Evolutionary conservation across 2,888 invertebrate genomes (phyloP).

Genomic region (Dyspetes luteomarginatus): DNA sequence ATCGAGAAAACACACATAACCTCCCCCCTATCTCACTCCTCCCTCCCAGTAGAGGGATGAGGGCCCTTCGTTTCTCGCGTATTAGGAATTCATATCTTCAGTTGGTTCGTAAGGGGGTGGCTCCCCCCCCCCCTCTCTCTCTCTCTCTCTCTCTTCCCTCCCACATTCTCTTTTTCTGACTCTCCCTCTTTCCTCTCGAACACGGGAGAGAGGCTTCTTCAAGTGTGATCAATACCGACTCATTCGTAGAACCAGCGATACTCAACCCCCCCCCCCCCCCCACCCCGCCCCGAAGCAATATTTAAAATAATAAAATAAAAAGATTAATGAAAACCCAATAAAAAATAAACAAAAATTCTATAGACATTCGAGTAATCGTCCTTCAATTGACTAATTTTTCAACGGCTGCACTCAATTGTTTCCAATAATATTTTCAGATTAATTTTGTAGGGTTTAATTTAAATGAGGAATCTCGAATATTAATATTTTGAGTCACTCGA

Average conservation of each 20-base stretch:
- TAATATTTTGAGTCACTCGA: neutral
- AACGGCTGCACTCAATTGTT: too few relatives aligned
- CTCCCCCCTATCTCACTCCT: too few relatives aligned
- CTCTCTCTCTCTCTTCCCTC: slow-evolving; percentile 15
- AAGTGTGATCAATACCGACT: slow-evolving; percentile 80
- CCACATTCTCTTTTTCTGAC: neutral
- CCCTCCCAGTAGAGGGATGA: slow-evolving; percentile 56
- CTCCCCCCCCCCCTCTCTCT: slow-evolving; percentile 2
- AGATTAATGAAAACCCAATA: too few relatives aligned
- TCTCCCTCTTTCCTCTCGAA: neutral
- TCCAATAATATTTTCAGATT: too few relatives aligned
- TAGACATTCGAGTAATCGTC: too few relatives aligned
- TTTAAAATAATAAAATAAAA: too few relatives aligned
- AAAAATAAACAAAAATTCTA: too few relatives aligned
- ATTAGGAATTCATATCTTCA: slow-evolving; percentile 81
- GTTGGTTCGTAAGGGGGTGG: slow-evolving; percentile 63
- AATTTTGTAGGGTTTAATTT: too few relatives aligned
- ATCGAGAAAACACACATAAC: slow-evolving; percentile 44
- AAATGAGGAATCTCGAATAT: neutral
- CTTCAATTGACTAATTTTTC: too few relatives aligned
- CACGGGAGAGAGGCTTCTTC: slow-evolving; percentile 70
- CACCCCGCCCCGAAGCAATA: too few relatives aligned
- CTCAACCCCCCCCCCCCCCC: slow-evolving; percentile 77
- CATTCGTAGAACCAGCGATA: slow-evolving; percentile 79
- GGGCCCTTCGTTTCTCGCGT: slow-evolving; percentile 65